These are phyloP conservation scores for Argyresthia goedartella DNA, from an alignment of 2,888 invertebrate genomes.

Conservation along the genomic window DNA sequence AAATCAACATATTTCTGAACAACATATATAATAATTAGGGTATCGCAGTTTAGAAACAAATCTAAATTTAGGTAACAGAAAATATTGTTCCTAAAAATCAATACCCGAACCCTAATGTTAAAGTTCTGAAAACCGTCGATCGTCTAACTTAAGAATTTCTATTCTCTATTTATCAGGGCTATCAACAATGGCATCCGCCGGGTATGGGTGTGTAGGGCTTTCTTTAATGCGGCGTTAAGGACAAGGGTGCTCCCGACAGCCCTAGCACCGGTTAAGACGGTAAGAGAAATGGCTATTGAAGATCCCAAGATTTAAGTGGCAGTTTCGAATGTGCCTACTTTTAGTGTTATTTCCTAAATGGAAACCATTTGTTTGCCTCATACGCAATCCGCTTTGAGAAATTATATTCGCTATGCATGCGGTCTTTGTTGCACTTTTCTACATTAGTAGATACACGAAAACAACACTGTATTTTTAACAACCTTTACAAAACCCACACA, in stretches of 20 bases:
- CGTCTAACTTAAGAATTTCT: not conserved
- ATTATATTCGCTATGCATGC: no score
- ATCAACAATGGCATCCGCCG: not conserved
- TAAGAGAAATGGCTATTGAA: constrained; percentile 63
- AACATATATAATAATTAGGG: no score
- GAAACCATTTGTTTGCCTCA: constrained; percentile 64
- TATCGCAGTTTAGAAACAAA: no score
- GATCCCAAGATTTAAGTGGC: constrained; percentile 67
- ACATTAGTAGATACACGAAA: no score
- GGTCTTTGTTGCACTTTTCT: no score
- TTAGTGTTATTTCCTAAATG: constrained; percentile 68
- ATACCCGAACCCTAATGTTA: no score
- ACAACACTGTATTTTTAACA: no score
- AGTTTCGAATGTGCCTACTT: constrained; percentile 68
- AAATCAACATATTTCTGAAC: no score
- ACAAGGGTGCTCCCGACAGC: constrained; percentile 35
- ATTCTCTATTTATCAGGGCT: constrained; percentile 3
- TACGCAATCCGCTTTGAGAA: constrained; percentile 20
- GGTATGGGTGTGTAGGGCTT: constrained; percentile 26
- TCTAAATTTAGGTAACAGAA: no score
- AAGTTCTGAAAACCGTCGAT: no score
- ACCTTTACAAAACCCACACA: no score
- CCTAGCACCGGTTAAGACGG: constrained; percentile 40
- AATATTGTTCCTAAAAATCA: no score
- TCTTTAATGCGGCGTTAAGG: constrained; percentile 41